These are phyloP conservation scores for Columba livia DNA, from an alignment of 2,113 vertebrate species.

Conservation along the genomic window DNA sequence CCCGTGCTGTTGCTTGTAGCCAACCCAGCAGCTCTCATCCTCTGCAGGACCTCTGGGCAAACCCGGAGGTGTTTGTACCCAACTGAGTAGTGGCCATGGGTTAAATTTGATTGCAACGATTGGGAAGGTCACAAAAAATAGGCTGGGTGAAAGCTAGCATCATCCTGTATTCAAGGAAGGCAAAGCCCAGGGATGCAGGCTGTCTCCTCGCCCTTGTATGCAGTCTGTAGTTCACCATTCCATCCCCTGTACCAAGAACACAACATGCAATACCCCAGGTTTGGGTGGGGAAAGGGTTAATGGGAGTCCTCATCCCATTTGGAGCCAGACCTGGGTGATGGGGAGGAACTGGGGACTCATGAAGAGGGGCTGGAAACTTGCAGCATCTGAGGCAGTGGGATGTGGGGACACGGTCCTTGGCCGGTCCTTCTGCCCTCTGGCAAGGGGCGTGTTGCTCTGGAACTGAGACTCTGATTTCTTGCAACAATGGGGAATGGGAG, in stretches of 20 bases:
- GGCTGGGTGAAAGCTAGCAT: background rate
- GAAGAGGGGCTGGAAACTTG: background rate
- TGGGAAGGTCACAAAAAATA: background rate
- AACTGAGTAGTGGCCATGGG: background rate
- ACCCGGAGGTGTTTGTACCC: background rate
- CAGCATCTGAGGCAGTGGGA: background rate
- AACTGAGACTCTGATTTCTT: background rate
- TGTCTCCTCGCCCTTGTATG: background rate
- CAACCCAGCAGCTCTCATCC: background rate
- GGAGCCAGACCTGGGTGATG: background rate
- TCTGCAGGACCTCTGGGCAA: background rate
- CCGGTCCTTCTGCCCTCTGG: background rate
- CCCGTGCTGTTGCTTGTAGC: fast-evolving
- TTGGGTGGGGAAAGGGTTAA: background rate
- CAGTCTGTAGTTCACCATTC: background rate
- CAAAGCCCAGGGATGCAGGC: background rate
- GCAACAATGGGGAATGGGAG: background rate
- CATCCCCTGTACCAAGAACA: background rate
- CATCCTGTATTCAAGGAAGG: background rate
- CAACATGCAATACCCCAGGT: background rate
- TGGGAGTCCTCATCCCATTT: background rate
- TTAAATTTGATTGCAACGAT: background rate
- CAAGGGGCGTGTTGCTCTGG: background rate
- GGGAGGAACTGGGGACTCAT: too few relatives aligned
- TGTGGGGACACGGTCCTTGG: background rate